A percentile compares a stretch with the other conserved stretches of the same genome.
Conservation (phyloP, 2,888 invertebrate species). For the Pinctada fucata region DNA sequence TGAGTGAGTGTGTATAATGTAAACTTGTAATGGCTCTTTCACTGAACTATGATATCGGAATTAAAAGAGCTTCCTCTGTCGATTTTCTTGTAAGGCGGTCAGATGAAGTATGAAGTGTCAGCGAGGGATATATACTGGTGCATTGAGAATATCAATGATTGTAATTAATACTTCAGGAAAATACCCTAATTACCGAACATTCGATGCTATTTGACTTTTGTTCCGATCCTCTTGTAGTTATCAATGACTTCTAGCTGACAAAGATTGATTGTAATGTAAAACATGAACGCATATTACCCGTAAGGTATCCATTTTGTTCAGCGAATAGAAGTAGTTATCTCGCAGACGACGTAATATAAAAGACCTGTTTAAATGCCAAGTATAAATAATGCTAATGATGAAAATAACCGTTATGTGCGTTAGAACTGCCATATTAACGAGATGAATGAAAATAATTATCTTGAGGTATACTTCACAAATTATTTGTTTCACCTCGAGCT, state of each 20-base stretch:
- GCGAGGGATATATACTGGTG: too few relatives aligned
- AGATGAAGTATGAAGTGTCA: too few relatives aligned
- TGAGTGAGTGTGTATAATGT: neutral
- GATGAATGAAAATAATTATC: too few relatives aligned
- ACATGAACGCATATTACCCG: neutral
- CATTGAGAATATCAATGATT: neutral
- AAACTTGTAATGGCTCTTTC: neutral
- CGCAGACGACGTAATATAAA: neutral
- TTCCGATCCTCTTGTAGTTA: neutral
- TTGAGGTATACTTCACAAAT: too few relatives aligned
- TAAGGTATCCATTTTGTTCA: neutral
- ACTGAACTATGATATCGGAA: constrained; percentile 1
- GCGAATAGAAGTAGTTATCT: neutral
- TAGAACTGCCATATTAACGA: too few relatives aligned
- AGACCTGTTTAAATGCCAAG: neutral
- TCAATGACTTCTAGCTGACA: neutral
- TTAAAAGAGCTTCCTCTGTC: neutral
- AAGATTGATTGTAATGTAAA: neutral
- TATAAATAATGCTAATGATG: neutral
- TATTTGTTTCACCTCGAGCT: too few relatives aligned
- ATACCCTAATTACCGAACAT: neutral
- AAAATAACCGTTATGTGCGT: too few relatives aligned
- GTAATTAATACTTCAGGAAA: neutral
- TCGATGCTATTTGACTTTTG: neutral
- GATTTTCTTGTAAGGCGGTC: too few relatives aligned